These are phyloP conservation scores for Saimiri boliviensis DNA, from an alignment of 2,113 vertebrate species.

Conservation along the genomic window DNA sequence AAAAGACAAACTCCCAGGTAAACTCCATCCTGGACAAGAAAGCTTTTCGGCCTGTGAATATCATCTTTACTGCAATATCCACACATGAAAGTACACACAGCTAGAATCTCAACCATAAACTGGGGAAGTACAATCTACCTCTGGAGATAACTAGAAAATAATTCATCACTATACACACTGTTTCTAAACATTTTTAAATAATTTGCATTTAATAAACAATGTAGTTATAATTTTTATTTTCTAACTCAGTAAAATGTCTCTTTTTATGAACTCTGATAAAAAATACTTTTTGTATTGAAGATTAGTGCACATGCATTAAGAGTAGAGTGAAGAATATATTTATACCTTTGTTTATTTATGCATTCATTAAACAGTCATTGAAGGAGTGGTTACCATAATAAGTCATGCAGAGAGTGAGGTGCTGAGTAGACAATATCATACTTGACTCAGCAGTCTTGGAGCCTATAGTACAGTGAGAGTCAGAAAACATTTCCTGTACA, in stretches of 20 bases:
- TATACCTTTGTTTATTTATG: neutral
- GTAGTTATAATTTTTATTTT: neutral
- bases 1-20: neutral
- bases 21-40: neutral
- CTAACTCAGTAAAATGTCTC: neutral
- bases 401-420: neutral
- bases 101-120: neutral
- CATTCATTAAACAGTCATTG: neutral
- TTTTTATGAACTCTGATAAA: neutral
- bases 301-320: neutral
- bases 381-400: neutral
- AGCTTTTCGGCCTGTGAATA: neutral
- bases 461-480: rapidly evolving
- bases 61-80: neutral
- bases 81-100: neutral
- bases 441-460: neutral
- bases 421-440: neutral
- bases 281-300: neutral
- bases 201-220: neutral
- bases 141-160: neutral
- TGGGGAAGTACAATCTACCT: neutral
- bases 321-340: neutral
- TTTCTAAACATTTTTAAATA: neutral
- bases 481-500: neutral
- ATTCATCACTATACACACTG: neutral